Evolutionary conservation across 2,888 invertebrate genomes (phyloP).

Genomic region (Eubasilissa splendida): DNA sequence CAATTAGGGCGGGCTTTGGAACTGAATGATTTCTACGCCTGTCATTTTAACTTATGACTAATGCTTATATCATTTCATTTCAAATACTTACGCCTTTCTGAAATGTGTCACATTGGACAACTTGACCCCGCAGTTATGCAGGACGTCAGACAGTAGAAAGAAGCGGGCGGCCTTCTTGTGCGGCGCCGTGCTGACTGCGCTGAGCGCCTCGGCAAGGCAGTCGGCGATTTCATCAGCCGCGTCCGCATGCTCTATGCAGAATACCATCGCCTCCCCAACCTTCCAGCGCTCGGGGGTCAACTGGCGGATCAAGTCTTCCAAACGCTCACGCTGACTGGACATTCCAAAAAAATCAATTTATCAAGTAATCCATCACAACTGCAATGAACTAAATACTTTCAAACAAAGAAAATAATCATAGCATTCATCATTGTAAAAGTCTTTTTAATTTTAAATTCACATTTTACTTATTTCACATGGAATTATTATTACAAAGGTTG

Average conservation of each 20-base stretch:
- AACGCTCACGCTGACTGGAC: conserved; percentile 88
- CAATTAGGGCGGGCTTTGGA: too few relatives aligned
- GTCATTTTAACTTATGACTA: too few relatives aligned
- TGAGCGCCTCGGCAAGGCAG: conserved; percentile 90
- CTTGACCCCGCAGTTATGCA: conserved; percentile 97
- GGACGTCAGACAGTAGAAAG: conserved; percentile 95
- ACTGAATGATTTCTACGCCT: too few relatives aligned
- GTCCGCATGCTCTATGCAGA: conserved; percentile 98
- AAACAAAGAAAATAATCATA: too few relatives aligned
- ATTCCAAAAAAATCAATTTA: neutral
- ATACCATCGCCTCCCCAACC: conserved; percentile 97
- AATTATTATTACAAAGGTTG: too few relatives aligned
- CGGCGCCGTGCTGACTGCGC: conserved; percentile 82
- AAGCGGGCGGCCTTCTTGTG: conserved; percentile 93
- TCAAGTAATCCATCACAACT: too few relatives aligned
- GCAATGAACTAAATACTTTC: too few relatives aligned
- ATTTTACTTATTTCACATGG: too few relatives aligned
- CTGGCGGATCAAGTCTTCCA: conserved; percentile 92
- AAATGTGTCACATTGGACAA: conserved; percentile 97
- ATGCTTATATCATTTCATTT: too few relatives aligned
- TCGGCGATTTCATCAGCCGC: conserved; percentile 96
- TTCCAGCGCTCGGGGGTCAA: conserved; percentile 85
- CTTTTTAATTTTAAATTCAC: too few relatives aligned
- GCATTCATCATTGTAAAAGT: too few relatives aligned
- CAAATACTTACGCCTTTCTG: conserved; percentile 78